Conservation (phyloP, 2,113 vertebrate species). For the Hymenochirus boettgeri region DNA sequence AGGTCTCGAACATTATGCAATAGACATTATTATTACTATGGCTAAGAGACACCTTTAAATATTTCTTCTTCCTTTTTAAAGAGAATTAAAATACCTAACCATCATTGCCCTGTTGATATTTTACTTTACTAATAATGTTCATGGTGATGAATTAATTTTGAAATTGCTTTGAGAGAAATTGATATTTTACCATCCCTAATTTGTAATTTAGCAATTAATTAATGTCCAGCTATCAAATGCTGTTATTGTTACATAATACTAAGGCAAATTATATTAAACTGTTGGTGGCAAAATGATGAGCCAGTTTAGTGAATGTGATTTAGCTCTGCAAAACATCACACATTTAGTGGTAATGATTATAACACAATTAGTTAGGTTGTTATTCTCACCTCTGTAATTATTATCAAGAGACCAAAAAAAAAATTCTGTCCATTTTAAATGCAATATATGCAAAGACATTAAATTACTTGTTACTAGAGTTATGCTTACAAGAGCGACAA, state of each 20-base stretch:
- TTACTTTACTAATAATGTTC: conserved; percentile 11
- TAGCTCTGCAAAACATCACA: background rate
- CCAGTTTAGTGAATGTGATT: conserved; percentile 35
- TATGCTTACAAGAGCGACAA: too few relatives aligned
- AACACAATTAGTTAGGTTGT: conserved; percentile 11
- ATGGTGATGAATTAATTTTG: conserved; percentile 7
- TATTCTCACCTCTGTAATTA: conserved; percentile 3
- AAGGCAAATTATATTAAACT: conserved; percentile 2
- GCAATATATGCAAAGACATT: background rate
- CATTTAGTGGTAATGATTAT: conserved; percentile 11
- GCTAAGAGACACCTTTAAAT: background rate
- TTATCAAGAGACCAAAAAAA: background rate
- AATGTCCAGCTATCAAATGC: conserved; percentile 1
- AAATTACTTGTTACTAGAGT: too few relatives aligned
- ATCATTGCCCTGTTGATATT: conserved; percentile 1
- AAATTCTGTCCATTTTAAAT: background rate
- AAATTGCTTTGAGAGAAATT: conserved; percentile 2
- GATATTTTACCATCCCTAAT: conserved; percentile 4
- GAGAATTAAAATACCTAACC: background rate
- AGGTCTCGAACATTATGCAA: too few relatives aligned
- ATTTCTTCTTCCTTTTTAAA: background rate
- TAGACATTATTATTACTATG: too few relatives aligned
- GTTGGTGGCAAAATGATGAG: conserved; percentile 40
- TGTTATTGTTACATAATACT: conserved; percentile 9
- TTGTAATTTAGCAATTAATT: conserved; percentile 20